A percentile compares a stretch with the other conserved stretches of the same genome.
Evolutionary conservation across 2,113 vertebrate species (phyloP).

Genomic region (Spheniscus mendiculus): DNA sequence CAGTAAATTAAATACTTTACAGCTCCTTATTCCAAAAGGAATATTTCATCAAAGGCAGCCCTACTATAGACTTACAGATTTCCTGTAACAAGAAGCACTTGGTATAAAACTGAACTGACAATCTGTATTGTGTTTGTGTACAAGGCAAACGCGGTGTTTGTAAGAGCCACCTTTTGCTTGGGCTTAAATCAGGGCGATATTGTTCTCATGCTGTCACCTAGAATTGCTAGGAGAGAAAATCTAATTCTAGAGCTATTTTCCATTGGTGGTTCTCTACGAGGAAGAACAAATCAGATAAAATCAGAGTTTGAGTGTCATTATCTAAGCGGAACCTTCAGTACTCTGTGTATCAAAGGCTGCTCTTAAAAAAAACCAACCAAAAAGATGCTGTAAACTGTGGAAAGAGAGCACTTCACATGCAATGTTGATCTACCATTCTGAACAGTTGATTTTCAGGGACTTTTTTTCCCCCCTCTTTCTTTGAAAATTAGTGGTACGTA

Average conservation of each 20-base stretch:
- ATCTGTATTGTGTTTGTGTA: neutral
- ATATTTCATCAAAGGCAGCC: neutral
- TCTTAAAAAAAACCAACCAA: neutral
- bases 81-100: neutral
- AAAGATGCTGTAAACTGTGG: neutral
- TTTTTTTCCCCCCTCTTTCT: fast-evolving
- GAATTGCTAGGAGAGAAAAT: constrained; percentile 4
- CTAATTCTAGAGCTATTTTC: constrained; percentile 34
- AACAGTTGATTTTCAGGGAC: neutral
- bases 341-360: neutral
- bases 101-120: neutral
- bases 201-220: neutral
- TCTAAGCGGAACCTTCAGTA: neutral
- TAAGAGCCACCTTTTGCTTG: neutral
- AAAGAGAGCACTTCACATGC: neutral
- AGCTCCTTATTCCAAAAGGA: constrained; percentile 12
- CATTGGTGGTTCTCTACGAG: neutral
- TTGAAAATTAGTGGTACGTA: neutral
- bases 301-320: neutral
- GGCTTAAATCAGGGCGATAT: constrained; percentile 25
- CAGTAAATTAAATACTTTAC: constrained; percentile 35
- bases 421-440: neutral
- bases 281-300: neutral
- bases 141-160: neutral
- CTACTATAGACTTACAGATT: neutral